phyloP scores from a whole-genome alignment of 2,888 invertebrate genomes.

The Cerastis leucographa region DNA sequence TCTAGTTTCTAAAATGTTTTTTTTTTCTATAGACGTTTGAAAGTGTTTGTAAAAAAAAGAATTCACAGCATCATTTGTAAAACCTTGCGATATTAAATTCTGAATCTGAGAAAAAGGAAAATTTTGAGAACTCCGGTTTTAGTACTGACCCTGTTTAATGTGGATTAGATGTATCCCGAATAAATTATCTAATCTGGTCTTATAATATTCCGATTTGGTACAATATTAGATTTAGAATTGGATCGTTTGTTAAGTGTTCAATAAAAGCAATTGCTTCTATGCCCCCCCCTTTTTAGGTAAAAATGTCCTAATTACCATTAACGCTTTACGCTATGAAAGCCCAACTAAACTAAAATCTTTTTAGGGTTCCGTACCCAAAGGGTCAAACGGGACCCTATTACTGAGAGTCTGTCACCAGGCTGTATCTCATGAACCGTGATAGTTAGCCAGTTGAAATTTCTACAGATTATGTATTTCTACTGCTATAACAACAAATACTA shows the following conservation, averaged over 20 bases:
- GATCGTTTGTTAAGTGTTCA: slow-evolving; percentile 3
- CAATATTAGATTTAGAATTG: neutral
- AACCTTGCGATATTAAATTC: neutral
- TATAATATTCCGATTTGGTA: slow-evolving; percentile 18
- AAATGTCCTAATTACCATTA: neutral
- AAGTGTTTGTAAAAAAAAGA: neutral
- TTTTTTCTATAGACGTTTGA: neutral
- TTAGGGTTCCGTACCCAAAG: no score
- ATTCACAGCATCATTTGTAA: neutral
- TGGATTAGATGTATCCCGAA: neutral
- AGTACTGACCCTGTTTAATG: neutral
- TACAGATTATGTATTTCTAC: no score
- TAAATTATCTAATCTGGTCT: neutral
- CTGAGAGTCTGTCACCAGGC: no score
- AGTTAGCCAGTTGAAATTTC: no score
- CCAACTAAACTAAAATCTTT: no score
- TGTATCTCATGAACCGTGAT: no score
- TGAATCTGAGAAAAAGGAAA: neutral
- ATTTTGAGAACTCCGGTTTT: neutral
- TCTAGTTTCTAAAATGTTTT: neutral
- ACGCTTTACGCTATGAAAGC: neutral
- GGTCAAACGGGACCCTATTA: no score
- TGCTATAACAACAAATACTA: no score
- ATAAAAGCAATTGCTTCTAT: neutral
- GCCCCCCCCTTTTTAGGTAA: neutral